Evolutionary conservation across 2,888 invertebrate species (phyloP), one percentile per base, ranked within the genome.

Genomic region (Drosophila silvestris): DNA sequence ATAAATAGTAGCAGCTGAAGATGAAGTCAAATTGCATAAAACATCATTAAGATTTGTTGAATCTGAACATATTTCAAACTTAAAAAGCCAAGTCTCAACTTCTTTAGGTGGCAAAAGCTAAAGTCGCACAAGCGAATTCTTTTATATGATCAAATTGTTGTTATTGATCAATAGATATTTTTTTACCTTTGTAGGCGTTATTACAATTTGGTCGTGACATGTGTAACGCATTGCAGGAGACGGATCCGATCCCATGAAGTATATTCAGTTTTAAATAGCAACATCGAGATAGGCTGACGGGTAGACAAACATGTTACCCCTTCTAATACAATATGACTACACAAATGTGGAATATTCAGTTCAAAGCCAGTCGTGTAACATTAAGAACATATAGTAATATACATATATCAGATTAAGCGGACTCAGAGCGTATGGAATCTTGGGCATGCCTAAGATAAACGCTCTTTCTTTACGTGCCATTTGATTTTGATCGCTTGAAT

Each of bases 1-100:
- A 39, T 39, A 30, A 57, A 57, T 57, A 39, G 14, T 57, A 9
- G 9, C 30, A 47, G 28, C 44, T n/a, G 16, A 58, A 47, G 59
- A 37, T 30, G 6, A 30, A 22, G n/a, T 44, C 32, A 28, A 60
- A 50, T 33, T 37, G 39, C 32, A 16, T 14, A 56, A 35, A 33
- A 14, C 47, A 28, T 47, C 33, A 47, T 59, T 59, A 59, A 22
- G 5, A 19, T 4, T 26, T 19, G 10, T 14, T 47, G 5, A 26
- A 47, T 47, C 26, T 26, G 16, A 26, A 16, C 16, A 9, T 5
- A 26, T 26, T 9, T 16, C 26, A 7, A 22, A 7, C 16, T 4
- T 9, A 0, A 47, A 2, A 47, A 22, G 47, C 4, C 47, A 47
- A 22, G 14, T 41, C 41, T n/a, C n/a, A 2, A 10, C n/a, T 14